Conservation (phyloP, 2,797 vertebrate species). For the Anableps anableps region DNA sequence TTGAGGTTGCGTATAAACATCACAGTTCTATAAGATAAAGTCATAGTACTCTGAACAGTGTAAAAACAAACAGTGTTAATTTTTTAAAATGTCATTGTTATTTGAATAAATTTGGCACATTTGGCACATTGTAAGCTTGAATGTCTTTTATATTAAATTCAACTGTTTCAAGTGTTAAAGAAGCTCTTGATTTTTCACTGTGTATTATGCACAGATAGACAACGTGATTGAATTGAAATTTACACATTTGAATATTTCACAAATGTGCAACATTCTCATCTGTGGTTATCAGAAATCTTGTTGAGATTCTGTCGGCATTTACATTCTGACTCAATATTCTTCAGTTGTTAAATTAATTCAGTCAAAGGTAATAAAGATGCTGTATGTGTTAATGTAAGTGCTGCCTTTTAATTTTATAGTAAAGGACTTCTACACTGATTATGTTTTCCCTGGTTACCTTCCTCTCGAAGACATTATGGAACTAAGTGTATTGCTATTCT, state of each 20-base stretch:
- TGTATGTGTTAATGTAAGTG: constrained; percentile 4
- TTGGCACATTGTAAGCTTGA: neutral
- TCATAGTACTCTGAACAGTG: neutral
- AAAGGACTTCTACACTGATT: constrained; percentile 49
- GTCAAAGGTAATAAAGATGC: neutral
- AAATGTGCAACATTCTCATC: neutral
- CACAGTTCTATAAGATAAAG: neutral
- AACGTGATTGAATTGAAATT: neutral
- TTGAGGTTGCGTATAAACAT: neutral
- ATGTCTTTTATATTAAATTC: neutral
- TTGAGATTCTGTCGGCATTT: constrained; percentile 16
- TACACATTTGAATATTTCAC: neutral
- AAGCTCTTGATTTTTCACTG: neutral
- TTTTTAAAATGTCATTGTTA: neutral
- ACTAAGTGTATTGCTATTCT: constrained; percentile 50
- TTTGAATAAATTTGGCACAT: neutral
- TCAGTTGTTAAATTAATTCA: neutral
- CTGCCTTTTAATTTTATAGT: constrained; percentile 24
- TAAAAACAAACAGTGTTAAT: neutral
- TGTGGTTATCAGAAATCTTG: neutral
- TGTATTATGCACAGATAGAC: neutral
- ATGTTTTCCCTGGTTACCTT: constrained; percentile 41
- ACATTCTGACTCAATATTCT: constrained; percentile 16
- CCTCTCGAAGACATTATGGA: constrained; percentile 41
- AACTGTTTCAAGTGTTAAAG: neutral